A percentile compares a stretch with the other conserved stretches of the same genome.
These are phyloP conservation scores for Steinernema carpocapsae DNA, from an alignment of 2,888 invertebrate genomes.

Conservation along the genomic window DNA sequence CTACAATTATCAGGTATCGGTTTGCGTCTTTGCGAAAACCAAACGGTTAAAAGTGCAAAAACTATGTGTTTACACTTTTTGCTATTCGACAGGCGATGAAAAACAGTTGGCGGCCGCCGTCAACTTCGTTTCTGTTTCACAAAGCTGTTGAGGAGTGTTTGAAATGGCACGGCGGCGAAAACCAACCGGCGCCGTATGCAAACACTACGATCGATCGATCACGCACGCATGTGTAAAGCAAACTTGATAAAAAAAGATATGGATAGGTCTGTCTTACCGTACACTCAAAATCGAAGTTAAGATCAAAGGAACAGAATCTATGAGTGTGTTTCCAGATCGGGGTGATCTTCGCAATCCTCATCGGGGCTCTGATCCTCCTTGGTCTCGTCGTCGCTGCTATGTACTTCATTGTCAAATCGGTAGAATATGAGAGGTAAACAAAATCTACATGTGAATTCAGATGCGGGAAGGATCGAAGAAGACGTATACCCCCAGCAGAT, in stretches of 20 bases:
- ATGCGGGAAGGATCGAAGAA: conserved; percentile 12
- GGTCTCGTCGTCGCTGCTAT: conserved; percentile 56
- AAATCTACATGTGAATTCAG: background rate
- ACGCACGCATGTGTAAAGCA: conserved; percentile 4
- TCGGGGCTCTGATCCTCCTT: conserved; percentile 58
- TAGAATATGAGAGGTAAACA: background rate
- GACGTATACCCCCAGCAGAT: conserved; percentile 17
- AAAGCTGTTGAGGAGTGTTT: too few relatives aligned
- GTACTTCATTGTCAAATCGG: conserved; percentile 50
- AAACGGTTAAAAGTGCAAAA: background rate
- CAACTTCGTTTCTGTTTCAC: too few relatives aligned
- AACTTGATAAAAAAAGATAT: too few relatives aligned
- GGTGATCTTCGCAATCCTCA: conserved; percentile 63
- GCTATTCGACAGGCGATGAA: background rate
- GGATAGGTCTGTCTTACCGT: background rate
- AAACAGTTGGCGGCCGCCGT: conserved; percentile 9
- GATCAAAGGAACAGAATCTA: background rate
- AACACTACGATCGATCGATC: background rate
- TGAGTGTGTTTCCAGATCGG: too few relatives aligned
- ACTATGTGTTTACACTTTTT: conserved; percentile 26
- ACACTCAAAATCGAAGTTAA: background rate
- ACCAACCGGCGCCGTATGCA: background rate
- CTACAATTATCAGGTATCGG: conserved; percentile 64
- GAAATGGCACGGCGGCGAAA: background rate
- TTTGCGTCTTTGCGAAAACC: background rate